Base-by-base conservation (phyloP, 2,888 invertebrate genomes). In the Cordilura impudica region DNA sequence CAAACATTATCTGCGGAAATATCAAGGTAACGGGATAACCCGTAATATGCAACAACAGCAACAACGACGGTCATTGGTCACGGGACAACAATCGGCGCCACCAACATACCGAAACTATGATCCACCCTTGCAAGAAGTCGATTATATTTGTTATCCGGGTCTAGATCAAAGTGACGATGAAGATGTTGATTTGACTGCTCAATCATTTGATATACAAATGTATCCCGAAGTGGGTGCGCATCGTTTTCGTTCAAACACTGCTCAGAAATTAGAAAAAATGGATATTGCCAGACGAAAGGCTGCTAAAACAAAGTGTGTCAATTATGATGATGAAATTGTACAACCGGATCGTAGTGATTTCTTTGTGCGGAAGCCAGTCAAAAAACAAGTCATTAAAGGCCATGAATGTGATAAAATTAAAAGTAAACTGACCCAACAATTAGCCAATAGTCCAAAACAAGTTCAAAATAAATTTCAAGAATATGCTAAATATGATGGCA, bases 401-500 rank as follows among this genome's bases (percentile, higher is more conserved):
- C n/a, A n/a, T n/a, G 10, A 51, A 47, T 2, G 39, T 23, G 47
- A 39, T 26, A 54, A 29, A 2, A 88, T 85, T 0, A 83, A 81
- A 29, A 97, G 97, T 23, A 90, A 94, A 76, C 90, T 98, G 51
- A 91, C 95, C 0, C 93, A 95, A 84, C 94, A 95, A 83, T 88
- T 98, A 53, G 93, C 94, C 83, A 94, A 94, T 84, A 95, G 94
- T 83, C 95, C 95, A 0, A 92, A 93, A 84, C 90, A 95, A 78
- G 95, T 95, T 0, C 93, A 94, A 85, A 96, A 97, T 89, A 96
- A 97, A 63, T 98, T 95, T 90, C 92, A 95, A 80, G 95, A 96
- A 85, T 98, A 94, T 91, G 95, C 97, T 2, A 95, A 95, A 90
- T 98, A 95, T 89, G 98, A 98, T 91, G 98, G 98, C 80, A 95